Evolutionary conservation across 2,113 vertebrate species (phyloP).

Genomic region (Nicator chloris): DNA sequence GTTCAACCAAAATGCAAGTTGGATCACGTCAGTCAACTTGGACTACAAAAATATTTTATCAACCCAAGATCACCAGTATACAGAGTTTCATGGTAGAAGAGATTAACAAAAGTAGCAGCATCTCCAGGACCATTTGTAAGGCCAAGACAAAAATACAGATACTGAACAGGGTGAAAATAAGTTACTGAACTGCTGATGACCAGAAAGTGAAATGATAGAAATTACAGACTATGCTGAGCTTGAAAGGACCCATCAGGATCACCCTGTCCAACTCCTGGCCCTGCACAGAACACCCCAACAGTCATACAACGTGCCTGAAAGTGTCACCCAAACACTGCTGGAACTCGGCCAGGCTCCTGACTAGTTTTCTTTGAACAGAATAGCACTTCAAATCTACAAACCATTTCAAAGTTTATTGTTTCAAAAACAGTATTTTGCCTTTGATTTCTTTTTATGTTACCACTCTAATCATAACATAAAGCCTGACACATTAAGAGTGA

Average conservation of each 20-base stretch:
- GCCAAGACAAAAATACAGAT: not conserved
- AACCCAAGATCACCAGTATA: not conserved
- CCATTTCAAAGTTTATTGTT: not conserved
- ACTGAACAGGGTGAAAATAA: not conserved
- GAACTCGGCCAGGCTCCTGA: not conserved
- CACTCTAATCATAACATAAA: not conserved
- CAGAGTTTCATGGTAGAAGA: not conserved
- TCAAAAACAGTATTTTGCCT: not conserved
- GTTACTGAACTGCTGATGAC: not conserved
- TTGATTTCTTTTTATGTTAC: not conserved
- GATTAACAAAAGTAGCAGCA: not conserved
- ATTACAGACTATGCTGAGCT: not conserved
- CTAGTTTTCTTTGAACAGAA: not conserved
- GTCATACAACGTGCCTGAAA: not conserved
- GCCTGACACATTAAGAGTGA: not conserved
- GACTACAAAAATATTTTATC: not conserved
- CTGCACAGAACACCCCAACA: no score
- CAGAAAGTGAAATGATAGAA: not conserved
- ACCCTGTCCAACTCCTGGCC: not conserved
- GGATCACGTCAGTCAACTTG: not conserved
- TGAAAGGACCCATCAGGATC: not conserved
- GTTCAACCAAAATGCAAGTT: not conserved
- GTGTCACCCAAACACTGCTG: not conserved
- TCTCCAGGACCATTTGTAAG: not conserved
- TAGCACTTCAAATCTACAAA: not conserved